Base-by-base conservation (phyloP, 2,888 invertebrate genomes). In the Rhagonycha lutea region DNA sequence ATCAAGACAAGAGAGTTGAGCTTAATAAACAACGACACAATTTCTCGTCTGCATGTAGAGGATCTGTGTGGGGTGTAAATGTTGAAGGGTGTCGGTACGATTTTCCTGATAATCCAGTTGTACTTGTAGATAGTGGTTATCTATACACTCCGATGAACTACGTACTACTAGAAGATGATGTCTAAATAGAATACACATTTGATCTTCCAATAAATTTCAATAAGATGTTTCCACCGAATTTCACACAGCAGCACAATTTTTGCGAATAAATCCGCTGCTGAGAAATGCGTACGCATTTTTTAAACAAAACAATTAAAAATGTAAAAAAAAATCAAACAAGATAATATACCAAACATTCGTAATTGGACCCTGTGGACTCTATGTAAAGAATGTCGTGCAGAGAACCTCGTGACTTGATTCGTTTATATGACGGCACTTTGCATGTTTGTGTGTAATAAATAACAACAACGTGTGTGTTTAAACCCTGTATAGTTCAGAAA, bases 1-100 rank as follows among this genome's bases (percentile, higher is more conserved):
- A 80, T 79, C 81, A 78, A 78, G 80, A 79, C 79, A 75, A 78
- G 74, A 76, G 79, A 65, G 63, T 71, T 72, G 78, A 81, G 79
- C 79, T 81, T 81, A 80, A 80, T 81, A 81, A 80, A 80, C 79
- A 81, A 81, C 79, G 79, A 78, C 76, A 79, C 81, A 79, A 77
- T 80, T 80, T 80, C 79, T 77, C 77, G 78, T 79, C 75, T 78
- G 75, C 70, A 75, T 75, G 77, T 77, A 68, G 74, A 72, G 75
- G 77, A 70, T 74, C 75, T 74, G 4, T 73, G 73, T 75, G 71
- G 77, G 78, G 73, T 76, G 76, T 74, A 77, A 79, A 76, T 72
- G 76, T 69, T 74, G 73, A 70, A 69, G 75, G 76, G 78, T 70
- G 74, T 70, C 68, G 67, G 63, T 73, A 73, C 71, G 74, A 74